Percentiles rank a stretch among this genome's conserved stretches.
These are phyloP conservation scores for Bacillus rossius DNA, from an alignment of 1,140 invertebrate species.

Conservation along the genomic window DNA sequence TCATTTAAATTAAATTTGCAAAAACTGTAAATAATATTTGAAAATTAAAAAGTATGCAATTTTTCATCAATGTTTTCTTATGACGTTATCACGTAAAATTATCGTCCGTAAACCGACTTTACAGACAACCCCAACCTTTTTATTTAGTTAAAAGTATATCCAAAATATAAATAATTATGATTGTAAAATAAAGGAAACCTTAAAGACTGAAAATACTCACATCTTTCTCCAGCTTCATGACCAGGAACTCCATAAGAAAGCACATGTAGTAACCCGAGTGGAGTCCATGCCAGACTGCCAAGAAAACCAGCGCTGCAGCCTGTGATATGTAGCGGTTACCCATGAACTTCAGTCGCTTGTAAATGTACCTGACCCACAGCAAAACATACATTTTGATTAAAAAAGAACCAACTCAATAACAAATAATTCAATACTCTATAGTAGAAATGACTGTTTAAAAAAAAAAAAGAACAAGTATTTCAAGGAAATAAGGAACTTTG, in stretches of 20 bases:
- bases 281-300: conserved; percentile 92
- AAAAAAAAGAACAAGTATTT: conserved; percentile 8
- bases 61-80: too few relatives aligned
- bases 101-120: too few relatives aligned
- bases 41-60: too few relatives aligned
- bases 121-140: too few relatives aligned
- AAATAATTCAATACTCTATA: not conserved
- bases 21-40: too few relatives aligned
- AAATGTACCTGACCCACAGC: conserved; percentile 75
- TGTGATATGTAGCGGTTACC: conserved; percentile 83
- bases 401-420: conserved; percentile 23
- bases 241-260: conserved; percentile 87
- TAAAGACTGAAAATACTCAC: too few relatives aligned
- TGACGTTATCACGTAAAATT: too few relatives aligned
- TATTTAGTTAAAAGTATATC: not conserved
- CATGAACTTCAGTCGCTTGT: conserved; percentile 87
- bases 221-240: conserved; percentile 83
- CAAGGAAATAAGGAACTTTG: too few relatives aligned
- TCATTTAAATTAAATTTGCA: too few relatives aligned
- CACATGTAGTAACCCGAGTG: conserved; percentile 87
- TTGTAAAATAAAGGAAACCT: not conserved
- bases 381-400: too few relatives aligned
- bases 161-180: conserved; percentile 1
- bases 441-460: not conserved
- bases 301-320: conserved; percentile 69